Conservation (phyloP, 2,797 vertebrate genomes). For the Chelonia mydas region DNA sequence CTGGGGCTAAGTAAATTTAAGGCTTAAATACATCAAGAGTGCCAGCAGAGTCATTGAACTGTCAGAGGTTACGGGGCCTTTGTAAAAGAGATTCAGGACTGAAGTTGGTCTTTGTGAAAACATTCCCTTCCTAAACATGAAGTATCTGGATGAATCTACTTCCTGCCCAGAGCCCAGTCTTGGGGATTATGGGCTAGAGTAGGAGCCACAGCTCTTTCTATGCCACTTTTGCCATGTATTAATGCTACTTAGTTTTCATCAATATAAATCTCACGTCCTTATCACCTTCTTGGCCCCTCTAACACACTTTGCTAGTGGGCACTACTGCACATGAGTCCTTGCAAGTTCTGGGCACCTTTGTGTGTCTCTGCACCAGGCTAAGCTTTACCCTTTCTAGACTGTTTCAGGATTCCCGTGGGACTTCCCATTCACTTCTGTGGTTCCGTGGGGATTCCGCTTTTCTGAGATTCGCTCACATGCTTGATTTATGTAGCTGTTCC, state of each 20-base stretch:
- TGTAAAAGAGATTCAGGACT: neutral
- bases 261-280: neutral
- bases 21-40: accelerated
- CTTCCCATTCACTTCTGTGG: neutral
- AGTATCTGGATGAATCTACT: neutral
- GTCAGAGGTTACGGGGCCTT: neutral
- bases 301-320: neutral
- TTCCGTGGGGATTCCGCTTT: neutral
- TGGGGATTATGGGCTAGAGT: neutral
- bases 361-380: neutral
- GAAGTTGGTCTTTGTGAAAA: neutral
- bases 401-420: neutral
- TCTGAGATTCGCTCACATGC: neutral
- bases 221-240: neutral
- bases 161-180: accelerated
- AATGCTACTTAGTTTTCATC: neutral
- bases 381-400: neutral
- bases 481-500: neutral
- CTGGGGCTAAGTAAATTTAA: accelerated
- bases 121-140: neutral
- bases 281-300: neutral
- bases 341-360: neutral
- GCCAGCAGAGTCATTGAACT: neutral
- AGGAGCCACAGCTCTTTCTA: neutral
- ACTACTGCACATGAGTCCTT: neutral